Conservation (phyloP, 2,113 vertebrate genomes). For the Cottus gobio region DNA sequence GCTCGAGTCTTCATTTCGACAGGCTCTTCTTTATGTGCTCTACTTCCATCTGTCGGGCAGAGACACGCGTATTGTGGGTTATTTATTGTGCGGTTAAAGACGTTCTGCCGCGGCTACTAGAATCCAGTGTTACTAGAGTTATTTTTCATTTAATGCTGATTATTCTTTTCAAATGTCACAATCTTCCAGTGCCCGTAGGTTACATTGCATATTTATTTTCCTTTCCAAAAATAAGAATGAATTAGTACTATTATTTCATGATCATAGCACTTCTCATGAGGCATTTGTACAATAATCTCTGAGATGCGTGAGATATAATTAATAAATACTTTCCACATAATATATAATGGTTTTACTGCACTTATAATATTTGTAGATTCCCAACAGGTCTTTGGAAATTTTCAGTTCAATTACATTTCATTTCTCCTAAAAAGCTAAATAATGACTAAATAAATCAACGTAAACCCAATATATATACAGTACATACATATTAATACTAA, state of each 20-base stretch:
- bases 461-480: neutral
- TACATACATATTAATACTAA: neutral
- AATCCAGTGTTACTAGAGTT: too few relatives aligned
- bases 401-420: too few relatives aligned
- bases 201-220: neutral
- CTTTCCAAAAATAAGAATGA: neutral
- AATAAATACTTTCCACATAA: too few relatives aligned
- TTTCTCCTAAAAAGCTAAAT: too few relatives aligned
- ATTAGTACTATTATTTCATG: neutral
- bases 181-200: neutral
- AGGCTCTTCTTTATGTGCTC: constrained; percentile 98
- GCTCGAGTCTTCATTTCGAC: constrained; percentile 88
- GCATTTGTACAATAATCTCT: too few relatives aligned
- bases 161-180: neutral
- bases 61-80: constrained; percentile 2
- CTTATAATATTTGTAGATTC: too few relatives aligned
- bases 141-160: neutral
- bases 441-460: too few relatives aligned
- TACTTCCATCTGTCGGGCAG: constrained; percentile 90
- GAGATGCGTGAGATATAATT: too few relatives aligned
- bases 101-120: too few relatives aligned
- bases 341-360: too few relatives aligned
- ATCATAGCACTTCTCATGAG: neutral
- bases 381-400: too few relatives aligned
- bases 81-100: neutral